These are phyloP conservation scores for Erpetoichthys calabaricus DNA, from an alignment of 2,797 vertebrate species.

Conservation along the genomic window DNA sequence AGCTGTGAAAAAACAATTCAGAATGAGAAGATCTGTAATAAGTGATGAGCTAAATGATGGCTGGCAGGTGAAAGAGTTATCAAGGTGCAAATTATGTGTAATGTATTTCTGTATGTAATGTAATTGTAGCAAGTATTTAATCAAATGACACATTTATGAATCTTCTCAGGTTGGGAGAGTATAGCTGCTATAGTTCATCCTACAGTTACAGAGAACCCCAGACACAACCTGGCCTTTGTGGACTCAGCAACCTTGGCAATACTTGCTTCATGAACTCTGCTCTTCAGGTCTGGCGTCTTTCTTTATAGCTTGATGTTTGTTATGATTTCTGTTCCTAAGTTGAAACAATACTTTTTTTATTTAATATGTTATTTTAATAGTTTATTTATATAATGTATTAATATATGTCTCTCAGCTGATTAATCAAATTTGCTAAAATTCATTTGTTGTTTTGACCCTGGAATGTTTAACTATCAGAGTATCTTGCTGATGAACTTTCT, in stretches of 20 bases:
- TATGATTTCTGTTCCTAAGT: no score
- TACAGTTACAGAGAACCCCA: slow-evolving; percentile 82
- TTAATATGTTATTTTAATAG: background rate
- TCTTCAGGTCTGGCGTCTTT: slow-evolving; percentile 60
- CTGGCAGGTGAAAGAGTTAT: background rate
- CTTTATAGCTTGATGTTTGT: background rate
- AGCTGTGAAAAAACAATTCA: no score
- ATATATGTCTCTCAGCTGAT: background rate
- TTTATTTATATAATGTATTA: background rate
- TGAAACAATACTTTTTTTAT: background rate
- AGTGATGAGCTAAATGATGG: no score
- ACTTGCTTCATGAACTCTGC: slow-evolving; percentile 98
- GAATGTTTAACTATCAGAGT: no score
- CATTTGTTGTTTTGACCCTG: no score
- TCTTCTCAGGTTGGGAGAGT: slow-evolving; percentile 59
- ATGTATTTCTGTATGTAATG: background rate
- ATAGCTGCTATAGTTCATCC: slow-evolving; percentile 70
- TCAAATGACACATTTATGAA: slow-evolving; percentile 8
- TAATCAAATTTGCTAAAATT: no score
- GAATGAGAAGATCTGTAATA: no score
- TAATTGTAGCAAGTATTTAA: background rate
- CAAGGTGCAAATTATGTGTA: background rate
- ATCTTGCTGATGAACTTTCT: no score
- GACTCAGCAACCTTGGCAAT: slow-evolving; percentile 91
- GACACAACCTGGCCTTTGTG: slow-evolving; percentile 84